These are phyloP conservation scores for Antitype chi DNA, from an alignment of 2,888 invertebrate species.

Conservation along the genomic window DNA sequence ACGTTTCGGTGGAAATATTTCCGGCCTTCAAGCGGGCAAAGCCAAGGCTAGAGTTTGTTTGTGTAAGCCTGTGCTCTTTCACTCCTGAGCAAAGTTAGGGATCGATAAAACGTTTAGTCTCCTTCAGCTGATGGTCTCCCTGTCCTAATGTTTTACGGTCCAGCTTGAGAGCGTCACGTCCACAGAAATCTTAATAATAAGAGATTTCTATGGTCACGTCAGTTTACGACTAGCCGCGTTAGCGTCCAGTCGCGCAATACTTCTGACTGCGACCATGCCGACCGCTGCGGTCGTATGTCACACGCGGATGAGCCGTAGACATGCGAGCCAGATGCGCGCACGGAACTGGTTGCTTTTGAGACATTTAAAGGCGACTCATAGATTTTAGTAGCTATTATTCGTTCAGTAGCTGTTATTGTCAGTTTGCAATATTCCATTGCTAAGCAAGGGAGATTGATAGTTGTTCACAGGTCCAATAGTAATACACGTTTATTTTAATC, in stretches of 20 bases:
- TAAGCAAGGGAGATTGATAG: too few relatives aligned
- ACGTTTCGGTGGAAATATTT: too few relatives aligned
- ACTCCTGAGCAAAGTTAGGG: too few relatives aligned
- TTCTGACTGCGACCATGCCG: background rate
- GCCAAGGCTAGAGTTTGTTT: too few relatives aligned
- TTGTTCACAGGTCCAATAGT: background rate
- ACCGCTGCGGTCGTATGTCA: background rate
- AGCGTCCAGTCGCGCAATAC: background rate
- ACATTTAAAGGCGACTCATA: background rate
- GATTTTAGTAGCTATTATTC: constrained; percentile 2
- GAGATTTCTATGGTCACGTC: too few relatives aligned
- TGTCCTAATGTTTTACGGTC: background rate
- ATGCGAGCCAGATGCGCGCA: constrained; percentile 9
- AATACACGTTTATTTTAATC: background rate
- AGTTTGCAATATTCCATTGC: background rate
- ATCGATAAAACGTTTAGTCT: background rate
- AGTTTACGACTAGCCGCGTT: constrained; percentile 5
- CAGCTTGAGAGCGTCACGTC: constrained; percentile 2
- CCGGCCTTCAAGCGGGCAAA: too few relatives aligned
- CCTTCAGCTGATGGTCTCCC: background rate
- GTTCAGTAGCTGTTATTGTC: background rate
- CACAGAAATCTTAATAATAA: too few relatives aligned
- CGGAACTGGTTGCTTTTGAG: constrained; percentile 1
- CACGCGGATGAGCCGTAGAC: background rate
- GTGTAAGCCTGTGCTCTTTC: too few relatives aligned